Evolutionary conservation across 2,113 vertebrate species (phyloP).

Genomic region (Microcebus ravelobensis): DNA sequence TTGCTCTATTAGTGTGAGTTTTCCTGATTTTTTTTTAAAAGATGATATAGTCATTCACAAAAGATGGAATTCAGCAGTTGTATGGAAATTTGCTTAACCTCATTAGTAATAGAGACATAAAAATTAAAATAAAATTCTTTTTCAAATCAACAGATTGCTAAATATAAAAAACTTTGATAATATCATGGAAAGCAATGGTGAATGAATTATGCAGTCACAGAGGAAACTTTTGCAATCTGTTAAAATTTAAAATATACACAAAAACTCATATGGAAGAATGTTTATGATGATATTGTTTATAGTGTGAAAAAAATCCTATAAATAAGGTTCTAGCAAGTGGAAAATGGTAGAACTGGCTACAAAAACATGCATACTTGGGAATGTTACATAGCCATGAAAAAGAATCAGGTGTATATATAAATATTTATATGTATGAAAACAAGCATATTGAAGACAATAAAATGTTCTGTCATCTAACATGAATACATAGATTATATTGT

Average conservation of each 20-base stretch:
- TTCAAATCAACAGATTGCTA: background rate
- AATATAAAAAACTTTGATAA: background rate
- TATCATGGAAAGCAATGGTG: background rate
- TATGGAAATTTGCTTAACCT: background rate
- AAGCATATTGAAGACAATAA: background rate
- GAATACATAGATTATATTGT: background rate
- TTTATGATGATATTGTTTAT: background rate
- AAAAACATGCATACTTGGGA: background rate
- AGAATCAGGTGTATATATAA: background rate
- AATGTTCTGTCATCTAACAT: background rate
- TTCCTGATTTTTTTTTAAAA: background rate
- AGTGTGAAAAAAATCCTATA: background rate
- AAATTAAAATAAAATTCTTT: conserved; percentile 25
- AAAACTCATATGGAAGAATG: background rate
- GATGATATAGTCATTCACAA: background rate
- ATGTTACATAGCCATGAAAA: background rate
- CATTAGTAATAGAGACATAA: background rate
- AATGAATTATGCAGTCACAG: background rate
- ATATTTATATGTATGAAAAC: too few relatives aligned
- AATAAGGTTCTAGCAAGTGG: background rate
- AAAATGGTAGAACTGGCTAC: background rate
- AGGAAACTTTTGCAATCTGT: background rate
- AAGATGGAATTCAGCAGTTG: background rate
- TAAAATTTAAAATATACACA: conserved; percentile 5
- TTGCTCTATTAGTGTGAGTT: conserved; percentile 20